These are phyloP conservation scores for Rhingia campestris DNA, from an alignment of 2,888 invertebrate genomes.

Conservation along the genomic window DNA sequence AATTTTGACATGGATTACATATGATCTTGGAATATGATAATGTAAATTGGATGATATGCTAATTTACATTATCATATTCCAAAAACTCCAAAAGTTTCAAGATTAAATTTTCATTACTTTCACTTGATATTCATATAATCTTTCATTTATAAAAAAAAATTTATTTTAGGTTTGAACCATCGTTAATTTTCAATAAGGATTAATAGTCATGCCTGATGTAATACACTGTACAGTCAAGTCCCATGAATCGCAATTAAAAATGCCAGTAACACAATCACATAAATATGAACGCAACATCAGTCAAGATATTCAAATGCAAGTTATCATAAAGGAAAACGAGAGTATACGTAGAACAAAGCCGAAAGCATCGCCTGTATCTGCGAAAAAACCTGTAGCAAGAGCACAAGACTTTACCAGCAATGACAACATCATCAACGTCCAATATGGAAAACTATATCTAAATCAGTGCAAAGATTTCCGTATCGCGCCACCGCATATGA, in stretches of 20 bases:
- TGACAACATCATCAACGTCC: slow-evolving; percentile 52
- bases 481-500: slow-evolving; percentile 33
- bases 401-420: slow-evolving; percentile 42
- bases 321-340: slow-evolving; percentile 53
- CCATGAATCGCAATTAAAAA: slow-evolving; percentile 42
- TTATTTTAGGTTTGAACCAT: slow-evolving; percentile 16
- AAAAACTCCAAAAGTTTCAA: not conserved
- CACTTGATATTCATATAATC: not conserved
- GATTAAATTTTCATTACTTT: not conserved
- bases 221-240: slow-evolving; percentile 20
- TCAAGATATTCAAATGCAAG: slow-evolving; percentile 62
- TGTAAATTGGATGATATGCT: too few species aligned
- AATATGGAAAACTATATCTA: slow-evolving; percentile 56
- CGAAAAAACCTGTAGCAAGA: slow-evolving; percentile 43
- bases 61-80: too few species aligned
- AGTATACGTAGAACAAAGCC: slow-evolving; percentile 45
- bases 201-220: slow-evolving; percentile 40
- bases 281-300: slow-evolving; percentile 41
- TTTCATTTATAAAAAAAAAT: not conserved
- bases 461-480: slow-evolving; percentile 56
- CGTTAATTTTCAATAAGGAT: not conserved
- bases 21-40: too few species aligned
- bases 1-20: too few species aligned
- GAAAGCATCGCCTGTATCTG: slow-evolving; percentile 33
- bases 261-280: slow-evolving; percentile 46